Conservation (phyloP, 2,797 vertebrate genomes). For the Cyprinella venusta region DNA sequence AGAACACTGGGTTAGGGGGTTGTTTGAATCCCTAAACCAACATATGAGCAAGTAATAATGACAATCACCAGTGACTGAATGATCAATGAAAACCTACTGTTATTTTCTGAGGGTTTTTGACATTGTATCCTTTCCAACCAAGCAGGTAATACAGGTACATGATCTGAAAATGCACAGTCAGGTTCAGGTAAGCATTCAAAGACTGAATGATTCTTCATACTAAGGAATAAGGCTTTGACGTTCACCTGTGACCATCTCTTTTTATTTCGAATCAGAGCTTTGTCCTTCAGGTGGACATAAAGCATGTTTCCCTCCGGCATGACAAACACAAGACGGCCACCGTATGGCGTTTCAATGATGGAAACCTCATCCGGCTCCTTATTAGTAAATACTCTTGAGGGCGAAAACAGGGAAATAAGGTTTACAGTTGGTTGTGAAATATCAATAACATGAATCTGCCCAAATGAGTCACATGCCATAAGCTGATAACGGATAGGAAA, state of each 20-base stretch:
- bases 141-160: constrained; percentile 86
- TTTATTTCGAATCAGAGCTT: constrained; percentile 79
- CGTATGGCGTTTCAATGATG: constrained; percentile 80
- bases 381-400: constrained; percentile 78
- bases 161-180: constrained; percentile 71
- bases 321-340: constrained; percentile 78
- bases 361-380: constrained; percentile 83
- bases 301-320: constrained; percentile 83
- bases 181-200: not conserved
- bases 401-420: not conserved
- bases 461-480: not conserved
- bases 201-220: not conserved
- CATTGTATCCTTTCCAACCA: constrained; percentile 82
- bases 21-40: not conserved
- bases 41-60: not conserved
- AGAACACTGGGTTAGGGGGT: no score
- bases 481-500: not conserved
- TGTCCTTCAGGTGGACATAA: constrained; percentile 82
- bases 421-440: constrained; percentile 1
- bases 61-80: not conserved
- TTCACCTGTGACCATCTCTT: constrained; percentile 86
- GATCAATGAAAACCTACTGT: constrained; percentile 63
- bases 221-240: not conserved
- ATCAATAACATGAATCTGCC: not conserved
- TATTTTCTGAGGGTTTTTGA: constrained; percentile 79